Percentiles rank a stretch among this genome's conserved stretches.
These are phyloP conservation scores for Lingula anatina DNA, from an alignment of 2,888 invertebrate genomes.

Conservation along the genomic window DNA sequence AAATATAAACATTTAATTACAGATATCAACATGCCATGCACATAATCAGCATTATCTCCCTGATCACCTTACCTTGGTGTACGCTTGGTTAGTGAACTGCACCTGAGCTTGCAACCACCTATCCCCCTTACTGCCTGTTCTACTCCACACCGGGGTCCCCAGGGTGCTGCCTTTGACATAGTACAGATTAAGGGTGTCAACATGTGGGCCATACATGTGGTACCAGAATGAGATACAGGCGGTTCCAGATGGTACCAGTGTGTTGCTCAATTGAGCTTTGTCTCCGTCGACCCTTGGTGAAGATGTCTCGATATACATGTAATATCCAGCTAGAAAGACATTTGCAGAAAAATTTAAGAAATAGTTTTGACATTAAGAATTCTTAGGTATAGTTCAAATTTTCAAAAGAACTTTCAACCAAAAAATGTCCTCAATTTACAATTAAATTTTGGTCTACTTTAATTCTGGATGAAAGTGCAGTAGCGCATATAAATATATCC, in stretches of 20 bases:
- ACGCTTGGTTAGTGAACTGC: conserved; percentile 4
- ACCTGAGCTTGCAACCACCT: conserved; percentile 18
- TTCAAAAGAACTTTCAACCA: too few relatives aligned
- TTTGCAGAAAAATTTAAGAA: not conserved
- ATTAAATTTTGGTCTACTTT: too few relatives aligned
- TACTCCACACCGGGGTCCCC: conserved; percentile 10
- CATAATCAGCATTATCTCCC: too few relatives aligned
- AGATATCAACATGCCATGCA: too few relatives aligned
- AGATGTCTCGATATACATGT: conserved; percentile 46
- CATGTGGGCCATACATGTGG: conserved; percentile 32
- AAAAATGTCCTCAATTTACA: too few relatives aligned
- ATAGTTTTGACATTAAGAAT: too few relatives aligned
- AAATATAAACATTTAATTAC: too few relatives aligned
- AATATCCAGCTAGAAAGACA: conserved; percentile 16
- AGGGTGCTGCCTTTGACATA: conserved; percentile 1
- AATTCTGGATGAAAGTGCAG: too few relatives aligned
- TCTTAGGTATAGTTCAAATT: too few relatives aligned
- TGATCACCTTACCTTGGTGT: conserved; percentile 7
- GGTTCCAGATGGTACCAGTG: conserved; percentile 1
- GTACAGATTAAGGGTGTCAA: conserved; percentile 25
- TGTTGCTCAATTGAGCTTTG: conserved; percentile 36
- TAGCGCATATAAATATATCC: too few relatives aligned
- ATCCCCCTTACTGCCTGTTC: conserved; percentile 16
- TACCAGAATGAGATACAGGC: conserved; percentile 29
- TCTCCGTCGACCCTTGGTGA: conserved; percentile 56